Evolutionary conservation across 2,888 invertebrate genomes (phyloP).

Genomic region (Euproctis similis): DNA sequence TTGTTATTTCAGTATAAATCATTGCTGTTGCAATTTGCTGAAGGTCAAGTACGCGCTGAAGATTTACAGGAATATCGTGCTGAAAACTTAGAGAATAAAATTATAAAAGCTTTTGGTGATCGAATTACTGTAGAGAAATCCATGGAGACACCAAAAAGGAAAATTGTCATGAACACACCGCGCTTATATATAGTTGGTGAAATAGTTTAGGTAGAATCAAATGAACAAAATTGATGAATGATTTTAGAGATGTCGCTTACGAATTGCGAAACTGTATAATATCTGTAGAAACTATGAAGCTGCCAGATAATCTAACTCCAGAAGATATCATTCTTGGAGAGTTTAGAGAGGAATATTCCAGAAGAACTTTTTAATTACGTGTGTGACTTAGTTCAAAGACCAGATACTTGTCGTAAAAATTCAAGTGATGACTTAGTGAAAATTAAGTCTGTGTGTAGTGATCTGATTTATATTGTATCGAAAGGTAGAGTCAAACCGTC

Average conservation of each 20-base stretch:
- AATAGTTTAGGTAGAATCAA: conserved; percentile 7
- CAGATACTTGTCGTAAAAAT: conserved; percentile 4
- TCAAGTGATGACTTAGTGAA: conserved; percentile 12
- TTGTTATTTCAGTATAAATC: conserved; percentile 12
- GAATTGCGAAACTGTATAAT: conserved; percentile 20
- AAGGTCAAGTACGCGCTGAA: conserved; percentile 9
- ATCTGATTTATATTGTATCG: conserved; percentile 4
- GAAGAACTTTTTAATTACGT: conserved; percentile 1
- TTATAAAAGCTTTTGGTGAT: conserved; percentile 20
- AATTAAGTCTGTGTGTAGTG: conserved; percentile 16
- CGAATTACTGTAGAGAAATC: conserved; percentile 20
- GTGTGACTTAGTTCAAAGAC: conserved; percentile 1
- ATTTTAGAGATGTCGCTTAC: conserved; percentile 22
- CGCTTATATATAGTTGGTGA: conserved; percentile 20
- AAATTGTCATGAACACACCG: conserved; percentile 20
- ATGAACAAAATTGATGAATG: conserved; percentile 14
- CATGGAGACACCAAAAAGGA: conserved; percentile 9
- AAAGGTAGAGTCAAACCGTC: conserved; percentile 4
- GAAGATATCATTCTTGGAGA: conserved; percentile 14
- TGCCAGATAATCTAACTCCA: conserved; percentile 7
- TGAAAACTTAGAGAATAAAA: conserved; percentile 24
- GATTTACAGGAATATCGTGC: conserved; percentile 20
- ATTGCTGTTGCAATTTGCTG: conserved; percentile 24
- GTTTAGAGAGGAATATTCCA: conserved; percentile 8
- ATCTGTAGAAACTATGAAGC: conserved; percentile 16